Evolutionary conservation across 2,888 invertebrate species (phyloP), one percentile per base, ranked within the genome.

Genomic region (Drosophila setosimentum): DNA sequence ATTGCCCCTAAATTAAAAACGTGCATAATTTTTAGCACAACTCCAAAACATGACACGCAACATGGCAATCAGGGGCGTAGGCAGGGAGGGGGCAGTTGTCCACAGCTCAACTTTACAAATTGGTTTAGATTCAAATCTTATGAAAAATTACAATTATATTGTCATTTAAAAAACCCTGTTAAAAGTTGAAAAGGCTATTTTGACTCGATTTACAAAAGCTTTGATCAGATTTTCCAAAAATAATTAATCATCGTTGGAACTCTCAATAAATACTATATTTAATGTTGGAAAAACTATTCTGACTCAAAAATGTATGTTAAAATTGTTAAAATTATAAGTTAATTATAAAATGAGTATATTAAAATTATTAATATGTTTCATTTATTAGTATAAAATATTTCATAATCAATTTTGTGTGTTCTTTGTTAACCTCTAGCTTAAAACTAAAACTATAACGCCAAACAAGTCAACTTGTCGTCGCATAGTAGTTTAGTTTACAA

Each of bases 1-100:
- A 80, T 49, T 85, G 76, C 69, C 71, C 66, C 58, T 62, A 51
- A 78, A 49, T 37, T 59, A 58, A 67, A 30, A 73, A 60, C 59
- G 54, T 68, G 78, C 60, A 73, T 61, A 49, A 62, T 62, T 66
- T 79, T 24, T 74, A 40, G 63, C 51, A 49, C 54, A 62, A 61
- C 68, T 79, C 27, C 51, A 55, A 73, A 73, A 78, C 68, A 81
- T 71, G 84, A 83, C 84, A 87, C 70, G 69, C 82, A 89, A 82
- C 84, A 87, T 80, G 87, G 77, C 85, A 13, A 24, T 24, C 45
- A 45, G 45, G 24, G 21, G 45, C 45, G 45, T 24, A 1, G 24
- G 24, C 16, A 16, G 24, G 8, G 8, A 45, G 45, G 45, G 45
- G 8, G 27, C 45, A 16, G 27, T 8, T 45, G 24, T 2, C 24